These are phyloP conservation scores for Poeciliopsis turrubarensis DNA, from an alignment of 2,113 vertebrate genomes.

Conservation along the genomic window DNA sequence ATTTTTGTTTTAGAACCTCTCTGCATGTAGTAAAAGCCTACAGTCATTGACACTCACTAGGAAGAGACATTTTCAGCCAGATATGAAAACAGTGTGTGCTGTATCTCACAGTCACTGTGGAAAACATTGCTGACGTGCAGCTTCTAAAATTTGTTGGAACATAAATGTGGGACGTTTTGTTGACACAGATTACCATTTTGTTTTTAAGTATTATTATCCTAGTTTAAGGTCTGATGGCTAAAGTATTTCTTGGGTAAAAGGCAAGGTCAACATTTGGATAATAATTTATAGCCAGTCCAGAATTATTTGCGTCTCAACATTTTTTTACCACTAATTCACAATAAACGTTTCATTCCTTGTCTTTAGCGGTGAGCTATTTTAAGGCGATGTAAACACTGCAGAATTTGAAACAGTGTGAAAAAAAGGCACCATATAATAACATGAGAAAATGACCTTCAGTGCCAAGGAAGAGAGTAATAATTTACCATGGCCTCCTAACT, in stretches of 20 bases:
- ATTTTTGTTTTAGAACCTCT: slow-evolving; percentile 41
- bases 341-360: slow-evolving; percentile 6
- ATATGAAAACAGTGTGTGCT: slow-evolving; percentile 28
- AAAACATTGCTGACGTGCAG: slow-evolving; percentile 12
- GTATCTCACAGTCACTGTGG: slow-evolving; percentile 17
- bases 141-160: slow-evolving; percentile 19
- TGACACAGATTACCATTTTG: not conserved
- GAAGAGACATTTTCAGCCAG: slow-evolving; percentile 18
- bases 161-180: not conserved
- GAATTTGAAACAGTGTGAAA: slow-evolving; percentile 30
- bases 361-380: slow-evolving; percentile 16
- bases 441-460: slow-evolving; percentile 19
- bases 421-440: slow-evolving; percentile 20
- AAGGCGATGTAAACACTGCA: slow-evolving; percentile 17
- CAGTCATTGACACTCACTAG: slow-evolving; percentile 9
- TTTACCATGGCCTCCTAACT: slow-evolving; percentile 50
- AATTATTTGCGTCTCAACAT: not conserved
- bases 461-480: slow-evolving; percentile 51
- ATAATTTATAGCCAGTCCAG: not conserved
- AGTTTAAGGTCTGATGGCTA: not conserved
- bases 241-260: not conserved
- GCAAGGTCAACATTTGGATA: not conserved
- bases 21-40: slow-evolving; percentile 41
- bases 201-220: not conserved
- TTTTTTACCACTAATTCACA: not conserved